Evolutionary conservation across 2,888 invertebrate species (phyloP).

Genomic region (Drosophila planitibia): DNA sequence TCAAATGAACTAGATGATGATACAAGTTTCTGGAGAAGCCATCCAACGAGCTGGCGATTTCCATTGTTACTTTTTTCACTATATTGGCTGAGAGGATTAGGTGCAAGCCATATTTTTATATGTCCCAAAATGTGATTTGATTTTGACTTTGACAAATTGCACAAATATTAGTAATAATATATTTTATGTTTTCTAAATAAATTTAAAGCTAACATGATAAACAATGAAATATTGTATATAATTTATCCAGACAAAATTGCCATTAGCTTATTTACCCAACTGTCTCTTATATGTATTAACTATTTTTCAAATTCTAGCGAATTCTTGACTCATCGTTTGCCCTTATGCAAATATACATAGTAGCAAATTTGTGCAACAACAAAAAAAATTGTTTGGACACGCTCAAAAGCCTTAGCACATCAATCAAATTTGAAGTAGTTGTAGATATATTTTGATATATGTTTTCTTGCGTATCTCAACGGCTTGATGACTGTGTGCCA

Average conservation of each 20-base stretch:
- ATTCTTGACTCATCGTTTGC: constrained; percentile 25
- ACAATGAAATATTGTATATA: background rate
- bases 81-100: constrained; percentile 1
- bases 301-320: constrained; percentile 9
- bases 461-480: constrained; percentile 42
- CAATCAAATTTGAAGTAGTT: constrained; percentile 50
- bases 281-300: background rate
- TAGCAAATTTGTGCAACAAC: constrained; percentile 10
- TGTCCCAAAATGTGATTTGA: background rate
- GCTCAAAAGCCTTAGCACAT: constrained; percentile 24
- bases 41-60: constrained; percentile 33
- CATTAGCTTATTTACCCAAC: background rate
- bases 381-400: constrained; percentile 2
- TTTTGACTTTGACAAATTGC: constrained; percentile 20
- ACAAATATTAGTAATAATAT: background rate
- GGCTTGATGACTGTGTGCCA: constrained; percentile 30
- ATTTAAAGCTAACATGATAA: background rate
- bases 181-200: background rate
- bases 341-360: constrained; percentile 42
- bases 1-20: constrained; percentile 15
- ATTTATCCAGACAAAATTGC: constrained; percentile 5
- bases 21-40: constrained; percentile 36
- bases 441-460: constrained; percentile 34
- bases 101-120: background rate
- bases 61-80: background rate